phyloP scores from a whole-genome alignment of 2,113 vertebrate species.

The Microtus oregoni region DNA sequence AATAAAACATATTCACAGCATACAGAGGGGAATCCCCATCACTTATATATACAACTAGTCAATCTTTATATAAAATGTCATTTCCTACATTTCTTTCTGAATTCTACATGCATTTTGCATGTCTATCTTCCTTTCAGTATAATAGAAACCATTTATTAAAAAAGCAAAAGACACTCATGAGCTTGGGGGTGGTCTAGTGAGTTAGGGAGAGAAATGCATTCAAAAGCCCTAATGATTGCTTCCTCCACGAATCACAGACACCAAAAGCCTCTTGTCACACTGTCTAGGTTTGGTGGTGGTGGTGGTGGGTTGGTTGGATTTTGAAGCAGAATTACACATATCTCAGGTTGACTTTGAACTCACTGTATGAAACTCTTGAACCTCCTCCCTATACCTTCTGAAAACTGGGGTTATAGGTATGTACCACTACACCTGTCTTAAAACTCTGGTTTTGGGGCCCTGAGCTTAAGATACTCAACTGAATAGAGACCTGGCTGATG shows the following conservation, averaged over 20 bases:
- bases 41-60: background rate
- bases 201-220: background rate
- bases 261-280: background rate
- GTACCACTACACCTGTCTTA: no score
- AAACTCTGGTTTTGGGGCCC: background rate
- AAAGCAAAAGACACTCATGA: background rate
- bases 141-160: background rate
- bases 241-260: background rate
- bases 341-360: background rate
- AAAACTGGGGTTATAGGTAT: background rate
- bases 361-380: background rate
- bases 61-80: background rate
- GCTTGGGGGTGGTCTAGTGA: background rate
- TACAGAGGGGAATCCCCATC: no score
- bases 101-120: background rate
- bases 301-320: background rate
- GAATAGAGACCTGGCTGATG: background rate
- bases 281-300: background rate
- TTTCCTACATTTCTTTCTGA: constrained; percentile 7
- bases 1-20: no score
- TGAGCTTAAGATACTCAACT: background rate
- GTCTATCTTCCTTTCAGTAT: background rate
- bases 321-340: background rate
- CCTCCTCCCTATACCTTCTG: background rate
- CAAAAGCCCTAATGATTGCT: background rate